Evolutionary conservation across 2,113 vertebrate species (phyloP), one percentile per base, ranked within the genome.

Genomic region (Dendropsophus ebraccatus): DNA sequence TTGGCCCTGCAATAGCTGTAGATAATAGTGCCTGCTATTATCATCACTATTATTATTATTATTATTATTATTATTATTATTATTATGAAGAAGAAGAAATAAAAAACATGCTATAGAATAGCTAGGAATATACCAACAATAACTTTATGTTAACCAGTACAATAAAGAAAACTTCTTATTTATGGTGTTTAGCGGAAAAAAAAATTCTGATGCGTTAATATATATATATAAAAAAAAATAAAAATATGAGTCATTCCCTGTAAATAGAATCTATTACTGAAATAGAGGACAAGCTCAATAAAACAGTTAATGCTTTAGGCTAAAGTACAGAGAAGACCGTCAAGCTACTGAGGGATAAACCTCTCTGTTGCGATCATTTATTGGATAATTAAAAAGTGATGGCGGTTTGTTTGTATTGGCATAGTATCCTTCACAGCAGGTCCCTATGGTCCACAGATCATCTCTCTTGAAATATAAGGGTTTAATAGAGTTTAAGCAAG

Each of bases 391-490:
- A 87, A 87, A 80, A 87, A 81, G 78, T 81, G 41, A 86, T 74
- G 60, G 69, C 37, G 37, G 78, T 87, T 87, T 87, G 77, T 87
- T 87, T 87, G 85, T 90, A 93, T 92, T 91, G 74, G 89, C 89
- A 93, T 93, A 92, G 90, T 89, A 92, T 88, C 89, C 90, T 89
- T 91, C 90, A 84, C 89, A 91, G 85, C 77, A 92, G 89, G 83
- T 91, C 96, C 95, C 94, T 90, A 93, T 96, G 95, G 96, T 89
- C 86, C 58, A 2, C 93, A 94, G 95, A 97, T 97, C 96, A 97
- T 93, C 91, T 45, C 92, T 95, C 93, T 88, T 95, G 96, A 98
- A 98, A 96, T 95, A 97, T 84, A 92, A 95, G 94, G 96, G 97
- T 96, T 96, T 95, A 91, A 96, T 94, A 92, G 94, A 94, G 92